Percentiles rank a stretch among this genome's conserved stretches.
Conservation (phyloP, 2,113 vertebrate genomes). For the Scytalopus superciliaris region DNA sequence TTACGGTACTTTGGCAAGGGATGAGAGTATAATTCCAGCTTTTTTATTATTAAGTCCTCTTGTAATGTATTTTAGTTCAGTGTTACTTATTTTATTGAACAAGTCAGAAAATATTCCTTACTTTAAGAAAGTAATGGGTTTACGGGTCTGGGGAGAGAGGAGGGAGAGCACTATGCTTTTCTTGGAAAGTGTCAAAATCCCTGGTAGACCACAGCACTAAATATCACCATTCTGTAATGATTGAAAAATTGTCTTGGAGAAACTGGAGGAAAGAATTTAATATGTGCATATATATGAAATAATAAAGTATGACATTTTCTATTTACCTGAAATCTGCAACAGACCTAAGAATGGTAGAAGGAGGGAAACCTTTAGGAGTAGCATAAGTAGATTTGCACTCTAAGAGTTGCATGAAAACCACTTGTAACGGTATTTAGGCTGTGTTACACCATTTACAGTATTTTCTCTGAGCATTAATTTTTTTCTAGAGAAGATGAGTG, state of each 20-base stretch:
- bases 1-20: background rate
- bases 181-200: background rate
- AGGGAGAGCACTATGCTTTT: background rate
- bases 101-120: background rate
- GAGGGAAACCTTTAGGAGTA: background rate
- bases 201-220: background rate
- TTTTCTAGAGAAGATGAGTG: background rate
- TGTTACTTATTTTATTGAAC: background rate
- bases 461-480: background rate
- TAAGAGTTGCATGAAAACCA: background rate
- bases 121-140: background rate
- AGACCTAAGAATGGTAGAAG: background rate
- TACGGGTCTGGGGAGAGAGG: background rate
- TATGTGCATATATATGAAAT: rapidly evolving
- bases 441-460: background rate
- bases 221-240: background rate
- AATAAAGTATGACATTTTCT: background rate
- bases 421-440: background rate
- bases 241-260: background rate
- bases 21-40: background rate
- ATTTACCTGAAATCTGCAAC: background rate
- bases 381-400: background rate
- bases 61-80: background rate
- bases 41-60: background rate
- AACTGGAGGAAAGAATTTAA: background rate